phyloP scores from a whole-genome alignment of 2,113 vertebrate species.

The Xenus cinereus region DNA sequence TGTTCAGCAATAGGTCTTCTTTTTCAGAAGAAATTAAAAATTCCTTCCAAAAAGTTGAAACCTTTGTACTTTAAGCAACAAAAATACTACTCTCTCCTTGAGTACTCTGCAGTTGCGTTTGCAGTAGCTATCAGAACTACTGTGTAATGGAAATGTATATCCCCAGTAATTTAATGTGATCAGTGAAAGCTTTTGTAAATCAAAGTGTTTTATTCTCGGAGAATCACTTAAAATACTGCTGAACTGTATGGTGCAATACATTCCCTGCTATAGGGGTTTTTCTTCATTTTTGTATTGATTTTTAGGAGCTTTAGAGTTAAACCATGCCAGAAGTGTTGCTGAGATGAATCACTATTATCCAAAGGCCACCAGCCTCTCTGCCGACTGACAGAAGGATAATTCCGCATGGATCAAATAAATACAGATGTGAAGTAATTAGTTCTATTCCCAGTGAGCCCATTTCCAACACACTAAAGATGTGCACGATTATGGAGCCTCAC shows the following conservation, averaged over 20 bases:
- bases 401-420: constrained; percentile 99
- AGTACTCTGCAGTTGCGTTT: background rate
- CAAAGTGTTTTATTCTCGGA: constrained; percentile 38
- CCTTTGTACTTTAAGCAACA: background rate
- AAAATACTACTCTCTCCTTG: background rate
- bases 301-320: constrained; percentile 86
- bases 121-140: background rate
- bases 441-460: constrained; percentile 98
- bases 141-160: background rate
- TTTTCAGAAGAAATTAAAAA: background rate
- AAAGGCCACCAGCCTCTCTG: constrained; percentile 90
- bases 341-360: constrained; percentile 95
- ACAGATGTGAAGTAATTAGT: constrained; percentile 99
- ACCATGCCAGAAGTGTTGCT: constrained; percentile 89
- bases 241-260: constrained; percentile 26
- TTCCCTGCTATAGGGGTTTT: background rate
- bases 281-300: constrained; percentile 89
- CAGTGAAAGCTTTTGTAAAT: constrained; percentile 49
- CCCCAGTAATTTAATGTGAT: constrained; percentile 22
- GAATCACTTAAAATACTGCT: constrained; percentile 12
- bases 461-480: constrained; percentile 93
- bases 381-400: constrained; percentile 99
- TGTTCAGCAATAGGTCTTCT: background rate
- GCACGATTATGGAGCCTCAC: constrained; percentile 90
- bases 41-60: background rate